phyloP scores from a whole-genome alignment of 1,140 invertebrate genomes.

The Leptestheria dahalacensis region DNA sequence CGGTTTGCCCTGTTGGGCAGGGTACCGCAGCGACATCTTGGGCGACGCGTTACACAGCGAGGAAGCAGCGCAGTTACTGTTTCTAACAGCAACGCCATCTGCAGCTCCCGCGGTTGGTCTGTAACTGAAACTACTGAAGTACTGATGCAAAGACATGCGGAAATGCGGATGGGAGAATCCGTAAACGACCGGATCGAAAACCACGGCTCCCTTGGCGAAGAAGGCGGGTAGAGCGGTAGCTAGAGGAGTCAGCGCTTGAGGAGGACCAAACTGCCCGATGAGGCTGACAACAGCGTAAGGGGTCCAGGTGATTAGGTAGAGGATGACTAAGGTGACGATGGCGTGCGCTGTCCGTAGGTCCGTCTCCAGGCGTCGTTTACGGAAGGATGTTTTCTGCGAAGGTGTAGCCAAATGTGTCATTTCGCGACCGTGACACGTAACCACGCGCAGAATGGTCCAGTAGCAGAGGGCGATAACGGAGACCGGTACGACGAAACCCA shows the following conservation, averaged over 20 bases:
- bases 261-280: slow-evolving; percentile 35
- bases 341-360: slow-evolving; percentile 31
- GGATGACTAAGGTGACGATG: slow-evolving; percentile 32
- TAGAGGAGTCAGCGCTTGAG: slow-evolving; percentile 24
- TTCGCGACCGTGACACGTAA: slow-evolving; percentile 30
- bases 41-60: neutral
- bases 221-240: slow-evolving; percentile 29
- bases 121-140: slow-evolving; percentile 11
- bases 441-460: slow-evolving; percentile 27
- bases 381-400: slow-evolving; percentile 17
- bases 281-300: slow-evolving; percentile 37
- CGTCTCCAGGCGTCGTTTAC: slow-evolving; percentile 16
- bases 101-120: neutral
- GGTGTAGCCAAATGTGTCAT: slow-evolving; percentile 25
- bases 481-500: slow-evolving; percentile 35
- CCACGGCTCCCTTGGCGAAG: slow-evolving; percentile 31
- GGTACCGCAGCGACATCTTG: neutral
- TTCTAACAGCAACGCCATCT: neutral
- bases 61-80: neutral
- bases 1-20: too few species aligned
- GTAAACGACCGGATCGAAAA: slow-evolving; percentile 34
- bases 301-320: slow-evolving; percentile 35
- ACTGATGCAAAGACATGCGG: slow-evolving; percentile 22
- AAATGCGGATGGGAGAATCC: slow-evolving; percentile 31
- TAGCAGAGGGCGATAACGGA: slow-evolving; percentile 34